Percentiles rank a stretch among this genome's conserved stretches.
Evolutionary conservation across 1,140 invertebrate species (phyloP).

Genomic region (Nixonia krombeini): DNA sequence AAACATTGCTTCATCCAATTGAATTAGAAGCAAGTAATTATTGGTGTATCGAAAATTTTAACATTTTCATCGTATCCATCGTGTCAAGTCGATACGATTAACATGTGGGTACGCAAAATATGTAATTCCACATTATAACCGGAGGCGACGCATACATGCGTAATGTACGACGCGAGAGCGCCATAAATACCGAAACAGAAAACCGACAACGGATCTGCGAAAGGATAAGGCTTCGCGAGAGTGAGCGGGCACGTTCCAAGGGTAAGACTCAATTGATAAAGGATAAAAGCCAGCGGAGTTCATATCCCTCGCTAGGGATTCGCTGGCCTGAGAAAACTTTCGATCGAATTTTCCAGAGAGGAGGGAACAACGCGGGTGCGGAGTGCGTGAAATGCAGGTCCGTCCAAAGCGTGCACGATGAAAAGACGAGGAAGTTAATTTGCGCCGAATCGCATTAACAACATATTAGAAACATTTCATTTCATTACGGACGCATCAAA

Average conservation of each 20-base stretch:
- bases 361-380: conserved; percentile 29
- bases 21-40: too few species aligned
- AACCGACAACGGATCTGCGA: conserved; percentile 43
- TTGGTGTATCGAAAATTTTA: too few species aligned
- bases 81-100: too few species aligned
- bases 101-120: not conserved
- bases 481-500: not conserved
- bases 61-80: too few species aligned
- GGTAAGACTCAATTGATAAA: conserved; percentile 51
- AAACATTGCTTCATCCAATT: too few species aligned
- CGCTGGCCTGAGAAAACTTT: conserved; percentile 49
- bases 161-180: conserved; percentile 28
- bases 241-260: conserved; percentile 33
- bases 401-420: conserved; percentile 42
- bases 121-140: conserved; percentile 11
- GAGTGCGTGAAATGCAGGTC: too few species aligned
- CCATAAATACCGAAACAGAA: conserved; percentile 52
- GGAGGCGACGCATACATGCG: conserved; percentile 11
- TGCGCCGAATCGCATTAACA: conserved; percentile 48
- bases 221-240: conserved; percentile 51
- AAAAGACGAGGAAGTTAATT: conserved; percentile 52
- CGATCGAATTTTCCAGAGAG: conserved; percentile 48
- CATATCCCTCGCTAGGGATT: conserved; percentile 49
- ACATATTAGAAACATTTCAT: conserved; percentile 45
- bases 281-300: conserved; percentile 42